phyloP scores from a whole-genome alignment of 1,140 invertebrate species.

The Subanguina moxae region DNA sequence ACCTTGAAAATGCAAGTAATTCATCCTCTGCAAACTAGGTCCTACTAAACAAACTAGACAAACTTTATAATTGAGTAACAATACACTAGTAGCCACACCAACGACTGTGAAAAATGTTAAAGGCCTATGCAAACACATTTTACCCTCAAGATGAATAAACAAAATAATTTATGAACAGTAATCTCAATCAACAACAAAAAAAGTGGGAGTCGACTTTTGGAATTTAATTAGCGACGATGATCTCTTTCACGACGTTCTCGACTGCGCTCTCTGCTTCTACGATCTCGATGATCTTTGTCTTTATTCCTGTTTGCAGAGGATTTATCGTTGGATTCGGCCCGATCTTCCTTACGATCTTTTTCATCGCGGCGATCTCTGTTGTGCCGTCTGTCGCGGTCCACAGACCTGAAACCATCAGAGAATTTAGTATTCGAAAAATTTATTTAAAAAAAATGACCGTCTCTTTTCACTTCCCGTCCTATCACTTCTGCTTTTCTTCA shows the following conservation, averaged over 20 bases:
- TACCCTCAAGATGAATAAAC: too few relatives aligned
- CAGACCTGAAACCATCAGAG: slow-evolving; percentile 13
- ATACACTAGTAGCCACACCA: too few relatives aligned
- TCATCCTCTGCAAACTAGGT: not conserved
- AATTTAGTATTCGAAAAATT: slow-evolving; percentile 6
- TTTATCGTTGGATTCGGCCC: not conserved
- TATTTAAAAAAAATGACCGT: slow-evolving; percentile 18
- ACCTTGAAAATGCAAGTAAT: slow-evolving; percentile 26
- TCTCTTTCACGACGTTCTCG: slow-evolving; percentile 36
- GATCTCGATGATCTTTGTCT: slow-evolving; percentile 15
- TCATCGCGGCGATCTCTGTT: slow-evolving; percentile 20
- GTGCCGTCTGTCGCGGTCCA: not conserved
- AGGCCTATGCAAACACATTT: too few relatives aligned
- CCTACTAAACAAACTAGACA: too few relatives aligned
- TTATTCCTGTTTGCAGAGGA: not conserved
- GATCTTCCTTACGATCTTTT: slow-evolving; percentile 6
- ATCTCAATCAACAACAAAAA: not conserved
- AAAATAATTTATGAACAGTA: not conserved
- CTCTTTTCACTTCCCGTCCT: slow-evolving; percentile 10
- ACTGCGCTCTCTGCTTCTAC: slow-evolving; percentile 29
- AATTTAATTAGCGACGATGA: slow-evolving; percentile 20
- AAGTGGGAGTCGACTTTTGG: not conserved
- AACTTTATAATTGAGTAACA: too few relatives aligned
- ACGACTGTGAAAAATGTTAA: too few relatives aligned
- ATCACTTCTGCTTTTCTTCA: slow-evolving; percentile 14